Evolutionary conservation across 2,888 invertebrate genomes (phyloP).

Genomic region (Amiota minor): DNA sequence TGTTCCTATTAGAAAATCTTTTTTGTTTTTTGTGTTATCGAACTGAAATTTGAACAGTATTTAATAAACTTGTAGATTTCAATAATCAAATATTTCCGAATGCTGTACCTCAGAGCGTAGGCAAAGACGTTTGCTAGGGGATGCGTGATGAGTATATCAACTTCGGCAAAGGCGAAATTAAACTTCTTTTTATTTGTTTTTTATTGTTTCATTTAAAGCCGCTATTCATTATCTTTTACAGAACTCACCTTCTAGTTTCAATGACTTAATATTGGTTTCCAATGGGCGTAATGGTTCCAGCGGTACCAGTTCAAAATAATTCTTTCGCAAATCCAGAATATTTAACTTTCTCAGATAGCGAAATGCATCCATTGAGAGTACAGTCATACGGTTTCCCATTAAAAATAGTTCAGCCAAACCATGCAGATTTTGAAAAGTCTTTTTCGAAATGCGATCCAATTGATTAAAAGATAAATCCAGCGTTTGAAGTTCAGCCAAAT

Average conservation of each 20-base stretch:
- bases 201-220: not conserved
- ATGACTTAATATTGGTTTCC: constrained; percentile 86
- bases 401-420: constrained; percentile 85
- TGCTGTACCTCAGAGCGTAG: too few species aligned
- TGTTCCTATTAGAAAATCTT: too few species aligned
- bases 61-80: too few species aligned
- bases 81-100: too few species aligned
- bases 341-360: constrained; percentile 83
- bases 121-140: too few species aligned
- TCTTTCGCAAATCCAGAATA: constrained; percentile 85
- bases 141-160: too few species aligned
- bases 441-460: constrained; percentile 83
- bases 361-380: constrained; percentile 85
- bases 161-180: too few species aligned
- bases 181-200: too few species aligned
- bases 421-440: constrained; percentile 84
- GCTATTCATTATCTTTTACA: not conserved
- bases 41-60: too few species aligned
- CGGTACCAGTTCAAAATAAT: constrained; percentile 87
- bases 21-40: too few species aligned
- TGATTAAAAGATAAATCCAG: constrained; percentile 89
- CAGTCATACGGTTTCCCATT: constrained; percentile 87
- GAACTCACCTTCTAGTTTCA: constrained; percentile 85
- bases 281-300: constrained; percentile 84
- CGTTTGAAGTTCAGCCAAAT: constrained; percentile 84